A percentile compares a stretch with the other conserved stretches of the same genome.
Conservation (phyloP, 1,140 invertebrate genomes). For the Oncopodura yosiiana region DNA sequence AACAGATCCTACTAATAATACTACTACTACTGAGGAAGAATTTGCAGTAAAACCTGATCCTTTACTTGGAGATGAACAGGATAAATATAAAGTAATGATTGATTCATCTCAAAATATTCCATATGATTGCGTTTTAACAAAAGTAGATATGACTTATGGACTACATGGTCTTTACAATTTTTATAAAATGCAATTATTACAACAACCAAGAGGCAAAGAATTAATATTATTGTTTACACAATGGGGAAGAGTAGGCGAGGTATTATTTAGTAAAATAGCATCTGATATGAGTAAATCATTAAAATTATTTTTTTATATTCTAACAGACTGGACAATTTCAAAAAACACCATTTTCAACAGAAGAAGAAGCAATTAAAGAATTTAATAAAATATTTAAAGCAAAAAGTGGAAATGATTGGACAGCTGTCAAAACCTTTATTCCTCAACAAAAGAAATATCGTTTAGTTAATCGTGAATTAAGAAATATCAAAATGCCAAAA, state of each 20-base stretch:
- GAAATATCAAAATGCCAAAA: conserved; percentile 25
- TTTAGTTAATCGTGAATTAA: conserved; percentile 39
- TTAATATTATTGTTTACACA: conserved; percentile 46
- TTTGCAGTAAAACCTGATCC: conserved; percentile 10
- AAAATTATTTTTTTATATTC: too few relatives aligned
- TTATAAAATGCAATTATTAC: conserved; percentile 46
- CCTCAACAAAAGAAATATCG: conserved; percentile 43
- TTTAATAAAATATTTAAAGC: conserved; percentile 47
- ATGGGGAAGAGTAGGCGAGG: conserved; percentile 47
- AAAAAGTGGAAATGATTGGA: conserved; percentile 47
- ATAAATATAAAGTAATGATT: conserved; percentile 34
- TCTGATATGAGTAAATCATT: too few relatives aligned
- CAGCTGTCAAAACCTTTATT: conserved; percentile 39
- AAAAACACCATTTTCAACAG: conserved; percentile 44
- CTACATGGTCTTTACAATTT: conserved; percentile 47
- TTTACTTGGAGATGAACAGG: not conserved
- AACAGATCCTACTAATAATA: too few relatives aligned
- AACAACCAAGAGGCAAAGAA: conserved; percentile 41
- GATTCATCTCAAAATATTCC: conserved; percentile 38
- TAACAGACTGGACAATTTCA: conserved; percentile 44
- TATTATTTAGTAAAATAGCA: too few relatives aligned
- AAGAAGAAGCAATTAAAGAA: conserved; percentile 44
- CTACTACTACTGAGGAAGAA: not conserved
- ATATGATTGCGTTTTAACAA: conserved; percentile 44
- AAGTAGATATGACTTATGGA: conserved; percentile 43